A percentile compares a stretch with the other conserved stretches of the same genome.
Conservation (phyloP, 1,140 invertebrate genomes). For the Lordiphosa clarofinis region DNA sequence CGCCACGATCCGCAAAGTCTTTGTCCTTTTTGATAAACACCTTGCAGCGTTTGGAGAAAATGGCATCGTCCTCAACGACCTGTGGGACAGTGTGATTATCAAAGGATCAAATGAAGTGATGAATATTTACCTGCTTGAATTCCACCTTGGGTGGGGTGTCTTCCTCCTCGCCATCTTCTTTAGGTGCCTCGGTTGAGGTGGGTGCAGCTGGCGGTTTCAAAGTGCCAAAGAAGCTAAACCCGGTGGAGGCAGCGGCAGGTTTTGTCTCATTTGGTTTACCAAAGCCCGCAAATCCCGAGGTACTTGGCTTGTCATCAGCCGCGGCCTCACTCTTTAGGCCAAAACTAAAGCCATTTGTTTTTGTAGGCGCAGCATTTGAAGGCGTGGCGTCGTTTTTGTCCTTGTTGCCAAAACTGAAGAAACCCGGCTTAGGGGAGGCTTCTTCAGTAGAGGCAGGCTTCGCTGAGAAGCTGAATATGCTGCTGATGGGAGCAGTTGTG, state of each 20-base stretch:
- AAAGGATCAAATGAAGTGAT: background rate
- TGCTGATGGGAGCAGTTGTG: constrained; percentile 17
- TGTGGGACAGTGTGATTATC: constrained; percentile 1
- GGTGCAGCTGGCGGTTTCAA: constrained; percentile 60
- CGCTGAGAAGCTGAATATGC: constrained; percentile 36
- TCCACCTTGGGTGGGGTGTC: constrained; percentile 92
- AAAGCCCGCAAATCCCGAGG: constrained; percentile 43
- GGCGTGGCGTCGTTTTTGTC: constrained; percentile 19
- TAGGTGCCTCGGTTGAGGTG: constrained; percentile 15
- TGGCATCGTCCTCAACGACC: constrained; percentile 91
- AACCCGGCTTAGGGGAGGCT: constrained; percentile 22
- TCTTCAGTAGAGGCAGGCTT: constrained; percentile 5
- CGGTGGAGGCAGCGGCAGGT: constrained; percentile 8
- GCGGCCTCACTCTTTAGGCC: constrained; percentile 33
- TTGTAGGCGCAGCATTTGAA: constrained; percentile 27
- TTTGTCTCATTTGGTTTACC: constrained; percentile 30
- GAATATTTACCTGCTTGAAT: constrained; percentile 81
- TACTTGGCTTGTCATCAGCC: constrained; percentile 41
- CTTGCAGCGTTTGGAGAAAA: constrained; percentile 93
- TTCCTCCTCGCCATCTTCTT: constrained; percentile 83
- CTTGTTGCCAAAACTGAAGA: constrained; percentile 37
- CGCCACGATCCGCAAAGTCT: constrained; percentile 89
- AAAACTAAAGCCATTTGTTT: constrained; percentile 66
- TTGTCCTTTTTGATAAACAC: constrained; percentile 93
- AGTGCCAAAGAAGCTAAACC: constrained; percentile 82